Evolutionary conservation across 53 echinoderm and acorn worm genomes (phyloP).

Genomic region (Echinometra lucunter): DNA sequence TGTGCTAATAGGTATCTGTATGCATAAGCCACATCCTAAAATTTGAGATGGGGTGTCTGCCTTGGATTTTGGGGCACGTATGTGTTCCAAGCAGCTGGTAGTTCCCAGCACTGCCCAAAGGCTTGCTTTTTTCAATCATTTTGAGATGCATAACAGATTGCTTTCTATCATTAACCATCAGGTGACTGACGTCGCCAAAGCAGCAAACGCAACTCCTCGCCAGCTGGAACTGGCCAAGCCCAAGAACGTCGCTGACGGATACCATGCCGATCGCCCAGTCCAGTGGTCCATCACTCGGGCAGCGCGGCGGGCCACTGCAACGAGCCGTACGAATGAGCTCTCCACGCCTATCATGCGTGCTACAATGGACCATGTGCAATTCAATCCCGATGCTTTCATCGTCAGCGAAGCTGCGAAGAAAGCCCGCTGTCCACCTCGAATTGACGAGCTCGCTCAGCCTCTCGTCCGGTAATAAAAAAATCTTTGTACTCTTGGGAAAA

Average conservation of each 20-base stretch:
- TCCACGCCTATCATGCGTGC: conserved; percentile 94
- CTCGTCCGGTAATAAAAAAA: conserved; percentile 59
- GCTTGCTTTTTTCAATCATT: not conserved
- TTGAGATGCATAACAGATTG: not conserved
- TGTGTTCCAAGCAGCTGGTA: too few species aligned
- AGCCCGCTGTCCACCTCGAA: conserved; percentile 86
- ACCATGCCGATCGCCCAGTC: conserved; percentile 78
- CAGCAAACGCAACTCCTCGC: conserved; percentile 82
- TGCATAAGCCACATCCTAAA: too few species aligned
- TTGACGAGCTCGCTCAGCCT: conserved; percentile 92
- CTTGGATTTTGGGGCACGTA: too few species aligned
- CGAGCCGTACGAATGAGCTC: conserved; percentile 89
- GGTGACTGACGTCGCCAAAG: conserved; percentile 79
- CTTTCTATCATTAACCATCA: conserved; percentile 13
- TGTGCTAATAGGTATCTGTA: too few species aligned
- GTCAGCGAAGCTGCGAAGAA: conserved; percentile 99
- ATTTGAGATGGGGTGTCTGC: too few species aligned
- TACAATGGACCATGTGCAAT: conserved; percentile 99
- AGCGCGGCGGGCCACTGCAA: conserved; percentile 83
- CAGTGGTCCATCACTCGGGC: conserved; percentile 79
- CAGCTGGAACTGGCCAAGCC: conserved; percentile 97
- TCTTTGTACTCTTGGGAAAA: not conserved
- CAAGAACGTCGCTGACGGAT: conserved; percentile 92
- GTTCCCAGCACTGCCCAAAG: too few species aligned
- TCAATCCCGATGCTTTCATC: conserved; percentile 98